These are phyloP conservation scores for Otis tarda DNA, from an alignment of 2,113 vertebrate genomes.

Conservation along the genomic window DNA sequence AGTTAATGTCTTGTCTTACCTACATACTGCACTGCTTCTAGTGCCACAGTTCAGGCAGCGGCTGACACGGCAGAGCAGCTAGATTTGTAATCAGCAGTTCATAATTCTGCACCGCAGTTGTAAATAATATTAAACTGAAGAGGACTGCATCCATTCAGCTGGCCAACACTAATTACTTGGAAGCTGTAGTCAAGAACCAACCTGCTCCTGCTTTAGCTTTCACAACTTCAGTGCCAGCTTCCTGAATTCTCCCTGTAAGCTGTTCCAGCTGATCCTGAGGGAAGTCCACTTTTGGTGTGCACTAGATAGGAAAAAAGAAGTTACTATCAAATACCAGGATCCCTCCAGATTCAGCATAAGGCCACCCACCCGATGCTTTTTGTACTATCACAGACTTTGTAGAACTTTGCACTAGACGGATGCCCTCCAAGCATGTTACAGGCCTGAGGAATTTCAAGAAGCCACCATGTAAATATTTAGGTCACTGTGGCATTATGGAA, in stretches of 20 bases:
- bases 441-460: background rate
- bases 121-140: background rate
- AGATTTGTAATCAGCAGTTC: background rate
- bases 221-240: constrained; percentile 97
- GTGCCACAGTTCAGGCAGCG: background rate
- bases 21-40: background rate
- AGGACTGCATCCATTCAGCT: background rate
- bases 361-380: accelerated
- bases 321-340: background rate
- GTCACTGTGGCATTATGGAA: background rate
- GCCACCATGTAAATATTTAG: background rate
- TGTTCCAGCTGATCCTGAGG: constrained; percentile 87
- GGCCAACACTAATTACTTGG: background rate
- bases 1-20: background rate
- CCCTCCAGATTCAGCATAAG: background rate
- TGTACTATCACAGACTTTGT: background rate
- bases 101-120: background rate
- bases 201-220: constrained; percentile 96
- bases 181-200: constrained; percentile 6
- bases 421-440: background rate
- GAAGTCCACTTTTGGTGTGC: constrained; percentile 94
- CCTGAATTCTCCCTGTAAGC: constrained; percentile 89
- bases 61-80: background rate
- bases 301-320: constrained; percentile 59
- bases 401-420: background rate